Evolutionary conservation across 2,113 vertebrate genomes (phyloP).

Genomic region (Ardeotis arabs): DNA sequence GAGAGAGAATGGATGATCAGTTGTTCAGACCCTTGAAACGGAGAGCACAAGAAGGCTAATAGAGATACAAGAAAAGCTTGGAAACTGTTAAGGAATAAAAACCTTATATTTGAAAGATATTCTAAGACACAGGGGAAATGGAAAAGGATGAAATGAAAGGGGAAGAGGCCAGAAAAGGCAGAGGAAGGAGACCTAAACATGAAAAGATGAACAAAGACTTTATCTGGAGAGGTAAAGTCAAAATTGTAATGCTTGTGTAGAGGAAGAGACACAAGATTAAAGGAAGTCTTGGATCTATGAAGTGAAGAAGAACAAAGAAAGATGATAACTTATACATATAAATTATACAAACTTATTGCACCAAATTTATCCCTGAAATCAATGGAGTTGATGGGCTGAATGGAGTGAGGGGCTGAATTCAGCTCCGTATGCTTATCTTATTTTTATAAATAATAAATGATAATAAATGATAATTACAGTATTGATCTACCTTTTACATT

Average conservation of each 20-base stretch:
- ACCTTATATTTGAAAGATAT: neutral
- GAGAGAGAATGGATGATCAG: neutral
- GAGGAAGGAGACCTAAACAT: neutral
- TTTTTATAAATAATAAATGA: constrained; percentile 50
- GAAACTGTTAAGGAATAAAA: neutral
- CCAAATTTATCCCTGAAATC: neutral
- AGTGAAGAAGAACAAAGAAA: neutral
- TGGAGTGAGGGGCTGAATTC: neutral
- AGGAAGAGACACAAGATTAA: neutral
- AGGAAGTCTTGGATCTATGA: neutral
- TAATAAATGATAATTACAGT: constrained; percentile 43
- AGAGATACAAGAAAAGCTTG: neutral
- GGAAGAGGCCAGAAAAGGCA: neutral
- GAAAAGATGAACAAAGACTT: neutral
- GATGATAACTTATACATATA: neutral
- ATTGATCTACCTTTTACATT: constrained; percentile 18
- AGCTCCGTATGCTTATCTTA: neutral
- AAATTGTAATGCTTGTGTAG: neutral
- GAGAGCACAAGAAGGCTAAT: neutral
- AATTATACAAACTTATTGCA: neutral
- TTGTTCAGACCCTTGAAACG: neutral
- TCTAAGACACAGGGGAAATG: neutral
- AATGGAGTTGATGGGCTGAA: neutral
- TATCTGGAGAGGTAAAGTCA: neutral
- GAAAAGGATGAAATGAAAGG: neutral